Evolutionary conservation across 2,113 vertebrate species (phyloP), one percentile per base, ranked within the genome.

Genomic region (Amphiprion percula): DNA sequence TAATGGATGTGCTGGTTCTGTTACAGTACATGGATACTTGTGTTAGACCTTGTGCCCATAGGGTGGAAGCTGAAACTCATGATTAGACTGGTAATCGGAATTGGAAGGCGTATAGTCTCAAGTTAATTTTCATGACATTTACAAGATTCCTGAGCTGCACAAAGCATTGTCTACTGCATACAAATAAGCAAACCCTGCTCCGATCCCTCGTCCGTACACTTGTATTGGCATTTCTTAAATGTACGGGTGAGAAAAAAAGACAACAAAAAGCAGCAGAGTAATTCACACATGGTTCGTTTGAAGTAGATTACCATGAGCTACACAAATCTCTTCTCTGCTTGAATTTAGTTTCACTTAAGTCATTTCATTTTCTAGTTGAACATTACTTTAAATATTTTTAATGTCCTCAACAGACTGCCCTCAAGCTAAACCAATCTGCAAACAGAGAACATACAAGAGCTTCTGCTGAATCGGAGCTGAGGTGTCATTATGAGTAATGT

Each of bases 81-180:
- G 71, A 85, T 85, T 88, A 77, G 21, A 66, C 68, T 61, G 72
- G 68, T 81, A 79, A 87, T 87, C 26, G 1, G 33, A 73, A 79
- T 41, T 73, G 66, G 68, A 76, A 64, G 61, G 63, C 9, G 4
- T 37, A 33, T 30, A 56, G 50, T 62, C 77, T 74, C 19, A 79
- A 67, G 55, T 76, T 79, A 61, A 88, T 87, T 85, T 88, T 71
- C 37, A 73, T 73, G 82, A 76, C 75, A 87, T 87, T 90, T 85
- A 14, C 65, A 54, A 58, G 73, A 68, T 71, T 61, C 46, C 71
- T 50, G 9, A 33, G 46, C 72, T 50, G 61, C n/a, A 72, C 28
- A 19, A 1, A 0, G 12, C 23, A 56, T 66, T 50, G 53, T 86
- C 61, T 59, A 61, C 55, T 69, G 68, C 56, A 71, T 77, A 68